Base-by-base conservation (phyloP, 2,797 vertebrate species). In the Sternarchorhynchus goeldii region DNA sequence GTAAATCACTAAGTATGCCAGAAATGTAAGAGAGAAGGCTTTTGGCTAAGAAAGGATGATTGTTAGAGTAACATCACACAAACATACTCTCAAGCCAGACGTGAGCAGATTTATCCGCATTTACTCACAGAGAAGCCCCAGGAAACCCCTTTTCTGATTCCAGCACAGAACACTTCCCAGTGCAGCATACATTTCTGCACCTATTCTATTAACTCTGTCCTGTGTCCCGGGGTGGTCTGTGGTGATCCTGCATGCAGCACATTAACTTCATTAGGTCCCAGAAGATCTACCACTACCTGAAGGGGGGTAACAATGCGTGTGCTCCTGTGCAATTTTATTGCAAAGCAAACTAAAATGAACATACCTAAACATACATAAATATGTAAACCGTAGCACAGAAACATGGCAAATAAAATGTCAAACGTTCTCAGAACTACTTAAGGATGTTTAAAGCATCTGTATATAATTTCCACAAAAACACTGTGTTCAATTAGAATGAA, bases 1-100 rank as follows among this genome's bases (percentile, higher is more conserved):
- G 68, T 85, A 81, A 73, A 79, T 83, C 72, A 81, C n/a, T 3
- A 68, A 59, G 65, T 63, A 39, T 64, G 79, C 81, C 84, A 85
- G 67, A 83, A 75, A 79, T 63, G 60, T 68, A 31, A 31, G 70
- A 59, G 50, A 45, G 12, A 73, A 63, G n/a, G 29, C n/a, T 57
- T 69, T 71, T 81, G 67, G 65, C 79, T 76, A 12, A 66, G 32
- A 66, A 65, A 14, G 34, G 50, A 60, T 60, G 36, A 56, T 55
- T 72, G 75, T 63, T 75, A 59, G 34, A 36, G 21, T 82, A 82
- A 74, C 55, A 79, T 66, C 65, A 71, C 34, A 76, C 72, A 82
- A 80, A 57, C 17, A 18, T 72, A 75, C n/a, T 50, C 63, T 31
- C 3, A 8, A 78, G 68, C 69, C 70, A 75, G 60, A 60, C 18